A percentile compares a stretch with the other conserved stretches of the same genome.
phyloP scores from a whole-genome alignment of 1,140 invertebrate species.

The Drosophila seguyi region DNA sequence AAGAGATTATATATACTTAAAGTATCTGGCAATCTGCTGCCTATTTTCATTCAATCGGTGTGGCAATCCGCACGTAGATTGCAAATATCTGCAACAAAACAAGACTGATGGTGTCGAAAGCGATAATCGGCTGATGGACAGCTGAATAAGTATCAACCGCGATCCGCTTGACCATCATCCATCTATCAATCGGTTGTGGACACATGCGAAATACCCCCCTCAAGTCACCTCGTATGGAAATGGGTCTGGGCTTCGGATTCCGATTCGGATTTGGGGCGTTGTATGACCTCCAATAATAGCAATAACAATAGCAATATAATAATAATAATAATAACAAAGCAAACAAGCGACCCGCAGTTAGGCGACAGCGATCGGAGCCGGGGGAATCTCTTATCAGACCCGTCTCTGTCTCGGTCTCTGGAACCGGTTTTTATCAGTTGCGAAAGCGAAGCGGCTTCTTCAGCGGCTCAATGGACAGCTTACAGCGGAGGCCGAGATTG shows the following conservation, averaged over 20 bases:
- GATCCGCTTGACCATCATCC: slow-evolving; percentile 25
- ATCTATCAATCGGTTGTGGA: slow-evolving; percentile 24
- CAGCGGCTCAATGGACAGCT: slow-evolving; percentile 14
- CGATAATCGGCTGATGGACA: slow-evolving; percentile 26
- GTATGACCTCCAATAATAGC: slow-evolving; percentile 40
- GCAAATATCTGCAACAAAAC: slow-evolving; percentile 44
- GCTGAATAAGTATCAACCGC: slow-evolving; percentile 4
- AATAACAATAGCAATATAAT: slow-evolving; percentile 22
- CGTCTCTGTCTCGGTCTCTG: slow-evolving; percentile 12
- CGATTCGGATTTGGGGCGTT: slow-evolving; percentile 23
- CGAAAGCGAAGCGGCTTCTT: slow-evolving; percentile 51
- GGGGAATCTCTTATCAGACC: slow-evolving; percentile 54
- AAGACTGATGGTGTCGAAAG: slow-evolving; percentile 20
- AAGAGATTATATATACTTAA: not conserved
- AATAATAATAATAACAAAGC: slow-evolving; percentile 48
- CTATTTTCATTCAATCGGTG: not conserved
- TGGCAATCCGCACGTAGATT: slow-evolving; percentile 24
- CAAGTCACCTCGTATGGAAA: slow-evolving; percentile 34
- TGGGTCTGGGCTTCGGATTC: slow-evolving; percentile 8
- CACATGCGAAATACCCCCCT: slow-evolving; percentile 38
- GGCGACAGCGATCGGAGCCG: not conserved
- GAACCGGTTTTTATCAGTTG: slow-evolving; percentile 81
- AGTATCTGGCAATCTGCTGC: slow-evolving; percentile 1
- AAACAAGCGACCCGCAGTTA: slow-evolving; percentile 29
- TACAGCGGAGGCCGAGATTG: slow-evolving; percentile 11